phyloP scores from a whole-genome alignment of 2,797 vertebrate species.

The Anas flavirostris region DNA sequence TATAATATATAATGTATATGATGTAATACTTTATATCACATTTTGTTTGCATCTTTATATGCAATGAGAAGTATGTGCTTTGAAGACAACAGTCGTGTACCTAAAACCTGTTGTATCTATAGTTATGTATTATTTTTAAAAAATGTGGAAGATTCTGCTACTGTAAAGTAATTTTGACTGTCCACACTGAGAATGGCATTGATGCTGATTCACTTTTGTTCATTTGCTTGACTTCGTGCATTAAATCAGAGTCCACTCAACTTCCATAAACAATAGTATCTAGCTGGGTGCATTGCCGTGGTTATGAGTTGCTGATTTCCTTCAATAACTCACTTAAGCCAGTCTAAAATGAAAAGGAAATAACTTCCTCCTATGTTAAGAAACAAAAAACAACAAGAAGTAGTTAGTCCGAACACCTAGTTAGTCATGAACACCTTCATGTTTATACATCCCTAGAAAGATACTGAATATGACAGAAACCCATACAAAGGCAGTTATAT shows the following conservation, averaged over 20 bases:
- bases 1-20: neutral
- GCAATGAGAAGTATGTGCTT: neutral
- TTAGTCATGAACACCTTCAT: neutral
- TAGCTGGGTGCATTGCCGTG: neutral
- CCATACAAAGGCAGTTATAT: neutral
- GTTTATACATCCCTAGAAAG: neutral
- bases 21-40: accelerated
- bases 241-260: neutral
- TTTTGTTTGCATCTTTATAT: neutral
- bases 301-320: neutral
- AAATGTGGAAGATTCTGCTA: neutral
- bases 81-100: neutral
- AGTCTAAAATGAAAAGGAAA: neutral
- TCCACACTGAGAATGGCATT: accelerated
- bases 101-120: neutral
- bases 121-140: neutral
- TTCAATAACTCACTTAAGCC: neutral
- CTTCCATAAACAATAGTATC: neutral
- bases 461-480: neutral
- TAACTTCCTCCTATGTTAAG: neutral
- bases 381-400: neutral
- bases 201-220: neutral
- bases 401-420: neutral
- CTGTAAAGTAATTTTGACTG: neutral
- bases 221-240: neutral